Percentiles rank a stretch among this genome's conserved stretches.
Evolutionary conservation across 2,888 invertebrate genomes (phyloP).

Genomic region (Tenthredo mesomela): DNA sequence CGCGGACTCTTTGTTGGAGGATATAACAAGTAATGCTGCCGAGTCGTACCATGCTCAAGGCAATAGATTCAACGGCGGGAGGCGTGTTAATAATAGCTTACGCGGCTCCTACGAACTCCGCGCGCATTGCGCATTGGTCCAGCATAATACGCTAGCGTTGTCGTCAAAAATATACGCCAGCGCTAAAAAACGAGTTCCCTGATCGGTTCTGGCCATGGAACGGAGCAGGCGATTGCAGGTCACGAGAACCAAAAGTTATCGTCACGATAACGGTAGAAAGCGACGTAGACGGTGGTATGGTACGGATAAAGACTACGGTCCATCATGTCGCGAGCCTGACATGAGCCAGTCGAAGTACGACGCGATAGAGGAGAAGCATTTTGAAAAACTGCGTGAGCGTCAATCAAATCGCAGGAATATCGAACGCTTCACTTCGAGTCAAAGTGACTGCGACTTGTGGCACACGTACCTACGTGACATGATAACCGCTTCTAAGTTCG

Average conservation of each 20-base stretch:
- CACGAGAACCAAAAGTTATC: background rate
- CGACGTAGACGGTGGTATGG: background rate
- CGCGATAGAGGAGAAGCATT: slow-evolving; percentile 38
- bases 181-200: background rate
- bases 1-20: slow-evolving; percentile 43
- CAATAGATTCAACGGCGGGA: background rate
- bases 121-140: slow-evolving; percentile 14
- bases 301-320: slow-evolving; percentile 48
- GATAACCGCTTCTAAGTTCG: slow-evolving; percentile 57
- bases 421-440: slow-evolving; percentile 54
- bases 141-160: slow-evolving; percentile 41
- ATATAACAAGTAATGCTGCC: slow-evolving; percentile 49
- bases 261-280: background rate
- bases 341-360: slow-evolving; percentile 27
- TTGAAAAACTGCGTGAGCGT: slow-evolving; percentile 43
- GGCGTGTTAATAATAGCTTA: slow-evolving; percentile 41
- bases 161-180: slow-evolving; percentile 11
- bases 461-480: slow-evolving; percentile 46
- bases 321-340: slow-evolving; percentile 42
- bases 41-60: slow-evolving; percentile 36
- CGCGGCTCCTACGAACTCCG: slow-evolving; percentile 39
- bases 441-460: slow-evolving; percentile 54
- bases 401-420: slow-evolving; percentile 45
- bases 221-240: slow-evolving; percentile 16
- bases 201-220: background rate